Conservation (phyloP, 2,888 invertebrate species). For the Muschampia plurimacula region DNA sequence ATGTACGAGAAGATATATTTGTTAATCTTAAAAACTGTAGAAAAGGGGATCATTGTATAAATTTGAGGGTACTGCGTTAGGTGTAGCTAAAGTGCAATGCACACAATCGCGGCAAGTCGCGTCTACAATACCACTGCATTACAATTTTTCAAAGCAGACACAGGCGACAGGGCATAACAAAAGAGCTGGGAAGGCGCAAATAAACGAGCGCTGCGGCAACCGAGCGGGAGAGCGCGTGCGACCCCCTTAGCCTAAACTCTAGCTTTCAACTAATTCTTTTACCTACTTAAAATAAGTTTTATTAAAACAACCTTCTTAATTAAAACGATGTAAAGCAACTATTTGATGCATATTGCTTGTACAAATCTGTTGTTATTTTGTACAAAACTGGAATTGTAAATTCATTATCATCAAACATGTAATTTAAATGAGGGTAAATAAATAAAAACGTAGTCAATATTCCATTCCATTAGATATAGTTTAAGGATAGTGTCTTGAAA, state of each 20-base stretch:
- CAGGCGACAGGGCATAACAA: conserved; percentile 80
- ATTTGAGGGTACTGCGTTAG: conserved; percentile 54
- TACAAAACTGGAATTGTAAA: too few relatives aligned
- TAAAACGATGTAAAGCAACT: not conserved
- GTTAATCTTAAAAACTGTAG: conserved; percentile 32
- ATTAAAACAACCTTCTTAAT: not conserved
- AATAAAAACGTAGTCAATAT: not conserved
- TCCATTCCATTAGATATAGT: not conserved
- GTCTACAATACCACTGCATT: conserved; percentile 78
- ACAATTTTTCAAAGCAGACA: conserved; percentile 84
- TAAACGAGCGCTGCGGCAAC: conserved; percentile 79
- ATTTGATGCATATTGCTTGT: not conserved
- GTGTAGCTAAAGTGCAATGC: conserved; percentile 49
- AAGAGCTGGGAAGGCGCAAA: conserved; percentile 82
- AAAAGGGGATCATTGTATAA: conserved; percentile 49
- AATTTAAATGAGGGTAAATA: not conserved
- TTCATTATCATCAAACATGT: too few relatives aligned
- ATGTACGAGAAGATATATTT: not conserved
- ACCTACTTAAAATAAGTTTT: conserved; percentile 31
- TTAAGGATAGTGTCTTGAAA: not conserved
- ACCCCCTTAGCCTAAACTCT: conserved; percentile 53
- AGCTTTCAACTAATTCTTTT: conserved; percentile 49
- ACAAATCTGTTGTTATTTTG: not conserved
- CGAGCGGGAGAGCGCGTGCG: conserved; percentile 65
- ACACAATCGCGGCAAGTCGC: conserved; percentile 74